These are phyloP conservation scores for Encarsia formosa DNA, from an alignment of 2,888 invertebrate species.

Conservation along the genomic window DNA sequence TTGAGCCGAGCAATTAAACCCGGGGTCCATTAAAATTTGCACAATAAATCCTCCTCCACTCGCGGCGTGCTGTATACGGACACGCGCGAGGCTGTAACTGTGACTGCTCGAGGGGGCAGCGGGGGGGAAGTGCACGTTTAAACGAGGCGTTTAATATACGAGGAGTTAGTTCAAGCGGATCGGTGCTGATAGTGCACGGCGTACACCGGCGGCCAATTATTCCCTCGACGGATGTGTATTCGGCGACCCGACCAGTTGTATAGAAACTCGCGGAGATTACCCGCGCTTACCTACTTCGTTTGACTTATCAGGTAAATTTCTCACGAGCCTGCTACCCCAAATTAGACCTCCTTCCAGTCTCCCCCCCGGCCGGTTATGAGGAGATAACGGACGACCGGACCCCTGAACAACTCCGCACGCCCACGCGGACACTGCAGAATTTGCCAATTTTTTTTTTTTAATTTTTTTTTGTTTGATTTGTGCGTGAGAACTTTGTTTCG, in stretches of 20 bases:
- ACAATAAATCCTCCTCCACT: too few relatives aligned
- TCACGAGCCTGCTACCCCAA: conserved; percentile 29
- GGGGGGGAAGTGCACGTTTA: too few relatives aligned
- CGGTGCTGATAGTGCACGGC: conserved; percentile 23
- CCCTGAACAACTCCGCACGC: conserved; percentile 32
- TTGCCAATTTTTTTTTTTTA: background rate
- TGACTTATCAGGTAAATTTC: conserved; percentile 33
- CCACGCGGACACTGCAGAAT: too few relatives aligned
- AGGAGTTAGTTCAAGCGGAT: conserved; percentile 30
- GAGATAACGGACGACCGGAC: conserved; percentile 25
- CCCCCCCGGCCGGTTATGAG: conserved; percentile 32
- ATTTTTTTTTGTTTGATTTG: background rate
- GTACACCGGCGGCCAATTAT: conserved; percentile 27
- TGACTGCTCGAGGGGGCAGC: too few relatives aligned
- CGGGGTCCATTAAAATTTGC: too few relatives aligned
- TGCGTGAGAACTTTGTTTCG: too few relatives aligned
- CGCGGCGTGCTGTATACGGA: too few relatives aligned
- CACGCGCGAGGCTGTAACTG: too few relatives aligned
- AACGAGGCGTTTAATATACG: conserved; percentile 9
- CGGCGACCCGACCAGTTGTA: background rate
- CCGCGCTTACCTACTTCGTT: conserved; percentile 34
- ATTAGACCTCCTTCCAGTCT: too few relatives aligned
- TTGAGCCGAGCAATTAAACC: too few relatives aligned
- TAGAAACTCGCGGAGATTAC: conserved; percentile 27
- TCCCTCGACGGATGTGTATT: conserved; percentile 10